phyloP scores from a whole-genome alignment of 2,113 vertebrate species.

The Anolis carolinensis region DNA sequence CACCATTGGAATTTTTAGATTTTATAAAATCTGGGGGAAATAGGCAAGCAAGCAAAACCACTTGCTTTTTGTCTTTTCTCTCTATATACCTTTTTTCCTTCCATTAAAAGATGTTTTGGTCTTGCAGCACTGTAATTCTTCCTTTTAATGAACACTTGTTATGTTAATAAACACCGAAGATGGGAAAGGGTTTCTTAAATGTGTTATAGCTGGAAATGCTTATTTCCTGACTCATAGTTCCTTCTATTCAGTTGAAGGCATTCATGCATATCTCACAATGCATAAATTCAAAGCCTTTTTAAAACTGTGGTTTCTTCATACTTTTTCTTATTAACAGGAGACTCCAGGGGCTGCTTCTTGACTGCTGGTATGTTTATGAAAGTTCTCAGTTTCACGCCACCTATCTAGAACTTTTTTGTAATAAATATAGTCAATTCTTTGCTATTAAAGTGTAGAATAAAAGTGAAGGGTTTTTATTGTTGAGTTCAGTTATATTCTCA shows the following conservation, averaged over 20 bases:
- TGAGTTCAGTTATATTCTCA: conserved; percentile 6
- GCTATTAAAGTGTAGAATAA: conserved; percentile 28
- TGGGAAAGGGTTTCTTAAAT: not conserved
- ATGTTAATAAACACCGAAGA: not conserved
- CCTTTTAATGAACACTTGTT: not conserved
- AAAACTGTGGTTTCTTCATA: not conserved
- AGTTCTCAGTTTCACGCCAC: conserved; percentile 39
- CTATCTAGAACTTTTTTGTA: conserved; percentile 14
- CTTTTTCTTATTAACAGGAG: conserved; percentile 17
- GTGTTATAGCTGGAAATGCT: conserved; percentile 12
- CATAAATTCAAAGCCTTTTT: conserved; percentile 6
- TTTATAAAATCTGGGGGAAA: not conserved
- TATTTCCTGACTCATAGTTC: not conserved
- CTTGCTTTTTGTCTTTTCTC: not conserved
- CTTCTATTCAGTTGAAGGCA: conserved; percentile 2
- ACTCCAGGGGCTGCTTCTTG: not conserved
- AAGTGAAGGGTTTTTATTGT: conserved; percentile 17
- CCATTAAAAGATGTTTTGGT: not conserved
- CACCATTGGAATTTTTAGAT: not conserved
- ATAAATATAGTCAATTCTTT: conserved; percentile 23
- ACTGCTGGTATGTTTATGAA: conserved; percentile 11
- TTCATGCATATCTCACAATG: conserved; percentile 18
- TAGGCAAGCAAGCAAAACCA: not conserved
- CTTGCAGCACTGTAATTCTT: not conserved
- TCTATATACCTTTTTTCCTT: not conserved